Conservation (phyloP, 2,113 vertebrate genomes). For the Podocnemis expansa region DNA sequence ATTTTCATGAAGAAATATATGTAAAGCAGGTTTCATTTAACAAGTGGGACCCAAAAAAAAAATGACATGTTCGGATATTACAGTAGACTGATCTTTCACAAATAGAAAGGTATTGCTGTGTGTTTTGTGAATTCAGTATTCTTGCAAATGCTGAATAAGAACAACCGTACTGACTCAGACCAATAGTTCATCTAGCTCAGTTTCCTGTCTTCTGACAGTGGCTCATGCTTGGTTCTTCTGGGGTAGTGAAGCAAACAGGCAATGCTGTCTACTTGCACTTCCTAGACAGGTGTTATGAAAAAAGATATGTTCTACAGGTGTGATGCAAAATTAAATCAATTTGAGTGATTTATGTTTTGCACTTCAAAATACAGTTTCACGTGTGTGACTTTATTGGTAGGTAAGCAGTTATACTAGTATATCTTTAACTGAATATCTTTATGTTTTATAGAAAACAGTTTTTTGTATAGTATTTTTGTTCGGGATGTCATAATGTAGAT, state of each 20-base stretch:
- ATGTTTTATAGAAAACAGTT: neutral
- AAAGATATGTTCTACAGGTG: neutral
- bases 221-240: no score
- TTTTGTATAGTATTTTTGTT: neutral
- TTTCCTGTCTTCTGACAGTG: no score
- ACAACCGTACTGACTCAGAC: no score
- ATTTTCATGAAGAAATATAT: neutral
- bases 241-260: no score
- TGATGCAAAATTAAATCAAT: neutral
- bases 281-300: neutral
- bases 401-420: neutral
- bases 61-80: neutral
- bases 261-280: no score
- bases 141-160: neutral
- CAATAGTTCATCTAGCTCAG: no score
- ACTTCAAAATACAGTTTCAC: neutral
- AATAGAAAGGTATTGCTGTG: neutral
- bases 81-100: neutral
- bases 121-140: neutral
- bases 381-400: neutral
- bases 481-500: rapidly evolving
- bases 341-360: neutral
- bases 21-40: neutral
- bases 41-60: neutral
- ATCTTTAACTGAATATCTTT: neutral